Evolutionary conservation across 2,113 vertebrate species (phyloP), one percentile per base, ranked within the genome.

Genomic region (Paratilapia polleni): DNA sequence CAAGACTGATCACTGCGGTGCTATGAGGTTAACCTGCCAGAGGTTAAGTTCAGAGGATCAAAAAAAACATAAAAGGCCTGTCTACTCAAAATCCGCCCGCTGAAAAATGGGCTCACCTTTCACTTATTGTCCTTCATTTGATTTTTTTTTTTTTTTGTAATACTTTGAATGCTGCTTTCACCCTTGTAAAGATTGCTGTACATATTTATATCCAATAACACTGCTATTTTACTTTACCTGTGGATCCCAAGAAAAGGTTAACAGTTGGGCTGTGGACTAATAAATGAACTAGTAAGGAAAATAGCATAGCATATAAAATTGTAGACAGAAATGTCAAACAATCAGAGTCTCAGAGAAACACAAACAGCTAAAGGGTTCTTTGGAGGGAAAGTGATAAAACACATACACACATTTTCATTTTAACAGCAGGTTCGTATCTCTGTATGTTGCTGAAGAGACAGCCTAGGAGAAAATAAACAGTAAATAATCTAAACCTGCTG

Each of bases 21-120:
- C 43, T 59, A 15, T 28, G 10, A n/a, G 15, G n/a, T 52, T 38
- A 74, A 81, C 59, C 38, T 12, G 28, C 19, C 15, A 5, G n/a
- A 83, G 54, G 8, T 58, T 20, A 49, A 57, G 20, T 26, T 58
- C 41, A 80, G 20, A 68, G 43, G 41, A 26, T 80, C 11, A 68
- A 73, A 76, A 2, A 34, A 36, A 66, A 47, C 8, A 38, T 5
- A 22, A 61, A 77, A 36, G 28, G 6, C 9, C 47, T 31, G 47
- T 73, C 47, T 52, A 73, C 17, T 73, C 49, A 36, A 24, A 56
- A 63, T 58, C 36, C 26, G 6, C 41, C 66, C 49, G 58, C 2
- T 61, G 54, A 68, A 41, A 83, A 64, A 59, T 22, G 4, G 12
- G 41, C 14, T 62, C 63, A 56, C 10, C 19, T 77, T 41, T 15